Evolutionary conservation across 2,113 vertebrate genomes (phyloP).

Genomic region (Apaloderma vittatum): DNA sequence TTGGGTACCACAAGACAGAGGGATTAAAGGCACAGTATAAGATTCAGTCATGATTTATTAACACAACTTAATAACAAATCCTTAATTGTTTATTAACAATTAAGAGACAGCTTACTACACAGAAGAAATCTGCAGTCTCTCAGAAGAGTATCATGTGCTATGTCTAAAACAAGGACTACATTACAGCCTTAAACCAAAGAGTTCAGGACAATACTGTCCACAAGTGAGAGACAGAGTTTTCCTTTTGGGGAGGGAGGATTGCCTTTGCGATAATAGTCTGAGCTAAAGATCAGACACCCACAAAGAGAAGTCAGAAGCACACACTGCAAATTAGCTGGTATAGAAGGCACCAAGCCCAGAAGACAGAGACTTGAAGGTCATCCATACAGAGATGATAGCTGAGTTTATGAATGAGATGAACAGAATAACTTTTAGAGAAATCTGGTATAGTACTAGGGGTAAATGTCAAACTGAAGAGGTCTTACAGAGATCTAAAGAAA

Average conservation of each 20-base stretch:
- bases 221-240: neutral
- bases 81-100: neutral
- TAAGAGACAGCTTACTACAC: neutral
- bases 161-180: neutral
- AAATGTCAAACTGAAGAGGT: neutral
- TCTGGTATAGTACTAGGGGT: neutral
- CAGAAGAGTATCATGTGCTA: neutral
- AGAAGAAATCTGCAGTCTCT: neutral
- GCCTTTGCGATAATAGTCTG: neutral
- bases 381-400: neutral
- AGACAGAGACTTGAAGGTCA: neutral
- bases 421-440: neutral
- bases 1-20: neutral
- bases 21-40: neutral
- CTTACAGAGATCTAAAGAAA: neutral
- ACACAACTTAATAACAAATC: neutral
- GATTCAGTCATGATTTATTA: neutral
- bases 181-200: neutral
- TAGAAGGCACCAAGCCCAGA: neutral
- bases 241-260: neutral
- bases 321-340: neutral
- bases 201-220: neutral
- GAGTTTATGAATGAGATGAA: neutral
- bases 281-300: constrained; percentile 8
- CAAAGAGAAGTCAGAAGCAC: neutral